phyloP scores from a whole-genome alignment of 2,888 invertebrate genomes.

The Drosophila helvetica region DNA sequence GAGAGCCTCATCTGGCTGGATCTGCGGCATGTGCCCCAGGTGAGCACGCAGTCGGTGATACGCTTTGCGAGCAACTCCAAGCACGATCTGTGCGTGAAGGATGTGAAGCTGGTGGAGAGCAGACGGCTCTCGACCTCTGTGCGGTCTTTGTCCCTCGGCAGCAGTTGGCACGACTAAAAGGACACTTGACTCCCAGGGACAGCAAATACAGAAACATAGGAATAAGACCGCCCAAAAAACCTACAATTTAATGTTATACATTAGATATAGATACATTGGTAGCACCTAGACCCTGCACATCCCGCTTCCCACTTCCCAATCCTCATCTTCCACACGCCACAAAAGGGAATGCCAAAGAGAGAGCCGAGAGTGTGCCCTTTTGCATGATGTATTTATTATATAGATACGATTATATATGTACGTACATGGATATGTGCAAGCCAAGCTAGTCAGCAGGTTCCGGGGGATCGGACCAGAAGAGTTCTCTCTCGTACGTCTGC shows the following conservation, averaged over 20 bases:
- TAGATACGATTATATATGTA: constrained; percentile 1
- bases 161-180: constrained; percentile 71
- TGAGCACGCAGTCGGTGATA: constrained; percentile 92
- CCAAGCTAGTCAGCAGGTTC: background rate
- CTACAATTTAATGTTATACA: constrained; percentile 5
- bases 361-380: background rate
- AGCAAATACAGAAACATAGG: background rate
- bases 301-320: background rate
- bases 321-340: background rate
- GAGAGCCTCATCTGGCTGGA: constrained; percentile 90
- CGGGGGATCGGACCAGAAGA: background rate
- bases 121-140: constrained; percentile 51
- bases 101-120: constrained; percentile 89
- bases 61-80: constrained; percentile 93
- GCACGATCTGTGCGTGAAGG: constrained; percentile 91
- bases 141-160: constrained; percentile 4
- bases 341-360: background rate
- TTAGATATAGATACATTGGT: background rate
- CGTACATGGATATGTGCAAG: background rate
- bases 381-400: background rate
- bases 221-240: constrained; percentile 14
- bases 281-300: background rate
- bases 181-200: background rate
- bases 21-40: constrained; percentile 91
- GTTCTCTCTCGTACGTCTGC: background rate